Evolutionary conservation across 2,113 vertebrate species (phyloP), one percentile per base, ranked within the genome.

Genomic region (Sorex araneus): DNA sequence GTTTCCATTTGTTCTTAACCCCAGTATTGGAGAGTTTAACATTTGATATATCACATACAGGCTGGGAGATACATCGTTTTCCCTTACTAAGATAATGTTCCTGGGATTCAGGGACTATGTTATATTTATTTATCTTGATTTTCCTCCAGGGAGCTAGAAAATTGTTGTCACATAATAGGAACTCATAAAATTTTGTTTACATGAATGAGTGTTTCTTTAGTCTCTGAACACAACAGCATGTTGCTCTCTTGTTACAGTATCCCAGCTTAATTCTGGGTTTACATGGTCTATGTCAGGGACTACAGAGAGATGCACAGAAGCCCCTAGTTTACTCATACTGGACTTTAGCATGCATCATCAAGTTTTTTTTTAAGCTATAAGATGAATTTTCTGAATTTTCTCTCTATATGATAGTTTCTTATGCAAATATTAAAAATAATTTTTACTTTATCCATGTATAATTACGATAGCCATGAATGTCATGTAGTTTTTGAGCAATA

Each of bases 381-480:
- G 74, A 75, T 40, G 71, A n/a, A 82, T 83, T 95, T 82, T 67
- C 66, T 23, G 80, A n/a, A 82, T 83, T 95, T 82, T 67, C 66
- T 23, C 77, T 47, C 32, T 92, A 80, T 81, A 86, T 90, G 88
- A 27, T 30, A 80, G 76, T 94, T 82, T 80, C 15, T 63, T 63
- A 3, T 50, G 66, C 27, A 45, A 32, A 69, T 73, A 79, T 92
- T 86, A 92, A 89, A 79, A 83, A 73, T 73, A 43, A 27, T 76
- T 89, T 95, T 93, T 40, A 69, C 85, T 73, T 67, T 63, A 60
- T 47, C 57, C 90, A 28, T 23, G 40, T 81, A 5, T 74, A 19
- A 57, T 57, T 21, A 57, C 15, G 18, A 57, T 6, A 57, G 54
- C 19, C 50, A 57, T 18, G 54, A 57, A 6, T 57, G 54, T 21